Conservation (phyloP, 2,888 invertebrate genomes). For the Polia nebulosa region DNA sequence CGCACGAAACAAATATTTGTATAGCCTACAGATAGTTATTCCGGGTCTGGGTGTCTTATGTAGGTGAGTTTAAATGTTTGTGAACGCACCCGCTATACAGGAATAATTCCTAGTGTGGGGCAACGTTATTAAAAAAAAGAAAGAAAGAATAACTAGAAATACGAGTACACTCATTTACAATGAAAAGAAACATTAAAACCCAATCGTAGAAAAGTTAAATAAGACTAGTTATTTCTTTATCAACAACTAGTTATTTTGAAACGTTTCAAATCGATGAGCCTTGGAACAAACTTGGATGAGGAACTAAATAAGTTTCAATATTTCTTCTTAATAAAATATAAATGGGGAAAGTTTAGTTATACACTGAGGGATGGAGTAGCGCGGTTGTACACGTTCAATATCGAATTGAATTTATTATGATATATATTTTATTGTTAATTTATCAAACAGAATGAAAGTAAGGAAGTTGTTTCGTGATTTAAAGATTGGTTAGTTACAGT, state of each 20-base stretch:
- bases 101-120: too few species aligned
- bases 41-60: too few species aligned
- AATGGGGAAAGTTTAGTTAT: constrained; percentile 82
- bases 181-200: constrained; percentile 27
- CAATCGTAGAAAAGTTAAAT: constrained; percentile 44
- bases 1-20: too few species aligned
- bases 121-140: too few species aligned
- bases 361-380: constrained; percentile 64
- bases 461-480: constrained; percentile 3
- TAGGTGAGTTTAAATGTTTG: too few species aligned
- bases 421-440: constrained; percentile 56
- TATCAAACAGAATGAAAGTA: constrained; percentile 34
- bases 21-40: too few species aligned
- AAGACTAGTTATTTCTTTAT: constrained; percentile 51
- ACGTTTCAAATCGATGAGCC: constrained; percentile 82
- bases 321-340: constrained; percentile 86
- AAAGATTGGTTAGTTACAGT: constrained; percentile 3
- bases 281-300: constrained; percentile 83
- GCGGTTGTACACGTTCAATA: constrained; percentile 61
- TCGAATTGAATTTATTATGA: constrained; percentile 60
- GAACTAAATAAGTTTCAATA: constrained; percentile 83
- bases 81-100: too few species aligned
- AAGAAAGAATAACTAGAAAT: background rate
- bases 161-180: background rate
- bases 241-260: constrained; percentile 65